Base-by-base conservation (phyloP, 2,113 vertebrate genomes). In the Scomber japonicus region DNA sequence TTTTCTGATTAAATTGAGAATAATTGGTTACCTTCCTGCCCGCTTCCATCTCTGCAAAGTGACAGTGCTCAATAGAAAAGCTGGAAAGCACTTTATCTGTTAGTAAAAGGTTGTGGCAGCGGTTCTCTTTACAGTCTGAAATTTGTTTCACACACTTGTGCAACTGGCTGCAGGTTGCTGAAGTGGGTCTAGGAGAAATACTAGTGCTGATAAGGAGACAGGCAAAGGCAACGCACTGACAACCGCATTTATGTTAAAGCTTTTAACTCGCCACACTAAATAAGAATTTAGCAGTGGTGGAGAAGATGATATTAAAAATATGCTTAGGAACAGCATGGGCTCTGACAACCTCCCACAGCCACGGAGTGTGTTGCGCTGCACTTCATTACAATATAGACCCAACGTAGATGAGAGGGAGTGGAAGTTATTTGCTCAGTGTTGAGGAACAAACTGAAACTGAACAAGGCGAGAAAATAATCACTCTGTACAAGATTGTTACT, bases 331-430 rank as follows among this genome's bases (percentile, higher is more conserved):
- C 35, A 13, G 19, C 56, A 5, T 40, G 46, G 19, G 61, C 21
- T 13, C 5, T 54, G 71, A 76, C 79, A 82, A 31, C 79, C 53
- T 88, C 60, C 68, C 19, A 12, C 76, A 45, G 59, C 50, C 54
- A 11, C 35, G 21, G 27, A 19, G 49, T 10, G 15, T 40, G 62
- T 66, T 49, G 53, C 13, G 7, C 72, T 79, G 54, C 31, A 68
- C 69, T 71, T 80, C 63, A 86, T 82, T 73, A 82, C 24, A 64
- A 86, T 61, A 56, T 45, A 79, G 56, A 81, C 17, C 55, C 50
- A 21, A 31, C 68, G 55, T 77, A 66, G 70, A 64, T 45, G 40
- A 71, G 27, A 65, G 11, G 10, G 14, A 46, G 51, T n/a, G 17
- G 57, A 75, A 50, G 67, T 65, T 61, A 51, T 82, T 70, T 62